Conservation (phyloP, 2,888 invertebrate species). For the Andricus curvator region DNA sequence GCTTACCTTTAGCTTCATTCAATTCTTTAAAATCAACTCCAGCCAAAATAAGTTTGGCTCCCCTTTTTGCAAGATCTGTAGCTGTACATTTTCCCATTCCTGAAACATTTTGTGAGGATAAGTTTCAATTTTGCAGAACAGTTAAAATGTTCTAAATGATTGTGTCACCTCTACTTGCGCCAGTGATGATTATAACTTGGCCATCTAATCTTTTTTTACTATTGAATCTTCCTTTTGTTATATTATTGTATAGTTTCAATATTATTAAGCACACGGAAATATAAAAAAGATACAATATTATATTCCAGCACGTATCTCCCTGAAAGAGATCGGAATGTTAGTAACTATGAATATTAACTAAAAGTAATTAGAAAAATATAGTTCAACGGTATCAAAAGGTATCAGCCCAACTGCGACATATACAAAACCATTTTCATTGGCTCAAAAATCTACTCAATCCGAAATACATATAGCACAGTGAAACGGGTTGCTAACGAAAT, state of each 20-base stretch:
- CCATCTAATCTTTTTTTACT: constrained; percentile 2
- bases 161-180: not conserved
- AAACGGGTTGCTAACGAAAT: too few species aligned
- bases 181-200: not conserved
- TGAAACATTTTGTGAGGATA: not conserved
- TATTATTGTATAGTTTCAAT: not conserved
- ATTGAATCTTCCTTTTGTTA: not conserved
- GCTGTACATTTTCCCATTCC: not conserved
- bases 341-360: not conserved
- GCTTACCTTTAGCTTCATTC: not conserved
- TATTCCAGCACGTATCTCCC: not conserved
- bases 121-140: not conserved
- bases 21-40: not conserved
- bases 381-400: too few species aligned
- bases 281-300: not conserved
- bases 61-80: not conserved
- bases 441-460: too few species aligned
- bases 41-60: constrained; percentile 4
- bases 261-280: not conserved
- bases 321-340: not conserved
- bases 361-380: too few species aligned
- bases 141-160: not conserved
- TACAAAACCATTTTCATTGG: too few species aligned
- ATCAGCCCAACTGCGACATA: rapidly evolving
- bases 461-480: too few species aligned